A percentile compares a stretch with the other conserved stretches of the same genome.
phyloP scores from a whole-genome alignment of 2,888 invertebrate genomes.

The Oscheius myriophilus region DNA sequence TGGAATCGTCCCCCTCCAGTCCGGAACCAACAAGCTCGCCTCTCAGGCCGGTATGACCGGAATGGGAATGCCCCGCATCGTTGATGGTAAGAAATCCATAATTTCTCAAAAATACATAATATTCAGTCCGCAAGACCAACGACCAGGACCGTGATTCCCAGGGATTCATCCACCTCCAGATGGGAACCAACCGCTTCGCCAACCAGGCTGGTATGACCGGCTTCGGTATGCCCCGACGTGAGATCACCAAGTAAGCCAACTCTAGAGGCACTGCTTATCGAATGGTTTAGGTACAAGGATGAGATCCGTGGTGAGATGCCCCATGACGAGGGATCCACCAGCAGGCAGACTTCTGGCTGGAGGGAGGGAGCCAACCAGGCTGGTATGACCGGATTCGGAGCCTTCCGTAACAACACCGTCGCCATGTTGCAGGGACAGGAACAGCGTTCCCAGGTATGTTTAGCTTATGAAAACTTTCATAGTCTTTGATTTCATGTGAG shows the following conservation, averaged over 20 bases:
- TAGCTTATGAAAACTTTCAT: background rate
- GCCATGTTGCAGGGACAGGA: slow-evolving; percentile 61
- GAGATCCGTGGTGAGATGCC: slow-evolving; percentile 70
- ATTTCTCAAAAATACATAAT: background rate
- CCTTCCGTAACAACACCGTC: slow-evolving; percentile 70
- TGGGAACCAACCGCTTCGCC: slow-evolving; percentile 70
- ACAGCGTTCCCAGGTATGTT: slow-evolving; percentile 65
- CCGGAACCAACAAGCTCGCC: slow-evolving; percentile 75
- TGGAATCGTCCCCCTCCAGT: slow-evolving; percentile 75
- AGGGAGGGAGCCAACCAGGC: slow-evolving; percentile 69
- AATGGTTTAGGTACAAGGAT: slow-evolving; percentile 58
- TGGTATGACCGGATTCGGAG: slow-evolving; percentile 71
- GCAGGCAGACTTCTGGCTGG: slow-evolving; percentile 70
- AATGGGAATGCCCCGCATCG: slow-evolving; percentile 75
- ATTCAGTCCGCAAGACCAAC: slow-evolving; percentile 64
- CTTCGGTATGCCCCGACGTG: slow-evolving; percentile 70
- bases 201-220: slow-evolving; percentile 70
- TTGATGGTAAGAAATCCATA: slow-evolving; percentile 67
- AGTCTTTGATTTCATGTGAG: background rate
- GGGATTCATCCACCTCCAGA: slow-evolving; percentile 71
- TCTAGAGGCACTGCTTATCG: background rate
- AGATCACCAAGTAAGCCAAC: slow-evolving; percentile 66
- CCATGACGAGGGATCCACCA: slow-evolving; percentile 68
- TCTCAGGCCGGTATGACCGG: slow-evolving; percentile 75
- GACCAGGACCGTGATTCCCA: slow-evolving; percentile 70